Evolutionary conservation across 2,797 vertebrate genomes (phyloP).

Genomic region (Pangasius macronema): DNA sequence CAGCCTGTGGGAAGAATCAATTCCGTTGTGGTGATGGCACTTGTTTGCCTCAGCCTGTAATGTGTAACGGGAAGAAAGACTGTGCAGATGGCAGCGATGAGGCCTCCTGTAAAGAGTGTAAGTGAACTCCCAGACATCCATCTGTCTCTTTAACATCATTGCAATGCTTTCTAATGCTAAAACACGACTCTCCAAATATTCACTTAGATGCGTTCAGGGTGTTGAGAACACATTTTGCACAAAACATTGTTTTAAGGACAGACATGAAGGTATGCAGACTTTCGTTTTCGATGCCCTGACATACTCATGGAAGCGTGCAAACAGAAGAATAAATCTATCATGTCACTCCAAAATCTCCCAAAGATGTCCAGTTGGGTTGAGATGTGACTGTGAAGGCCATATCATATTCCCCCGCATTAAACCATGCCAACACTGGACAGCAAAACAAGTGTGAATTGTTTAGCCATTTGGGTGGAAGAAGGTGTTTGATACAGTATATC

Average conservation of each 20-base stretch:
- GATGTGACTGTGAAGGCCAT: background rate
- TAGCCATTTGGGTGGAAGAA: background rate
- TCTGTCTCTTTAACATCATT: background rate
- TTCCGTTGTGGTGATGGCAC: constrained; percentile 68
- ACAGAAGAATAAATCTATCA: background rate
- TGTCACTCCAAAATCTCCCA: background rate
- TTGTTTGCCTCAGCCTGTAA: constrained; percentile 69
- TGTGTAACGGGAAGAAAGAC: constrained; percentile 72
- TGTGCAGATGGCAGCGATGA: constrained; percentile 78
- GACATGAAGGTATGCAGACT: background rate
- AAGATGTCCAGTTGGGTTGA: background rate
- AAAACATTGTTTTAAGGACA: background rate
- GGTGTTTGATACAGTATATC: background rate
- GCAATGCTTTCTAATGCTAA: background rate
- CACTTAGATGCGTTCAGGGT: too few species aligned
- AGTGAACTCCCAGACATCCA: constrained; percentile 29
- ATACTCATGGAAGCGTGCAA: background rate
- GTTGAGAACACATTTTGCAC: background rate
- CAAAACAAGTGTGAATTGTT: background rate
- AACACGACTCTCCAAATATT: background rate
- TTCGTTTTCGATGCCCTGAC: background rate
- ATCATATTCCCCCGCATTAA: background rate
- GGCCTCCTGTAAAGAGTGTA: constrained; percentile 63
- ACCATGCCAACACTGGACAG: background rate
- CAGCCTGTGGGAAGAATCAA: constrained; percentile 70